These are phyloP conservation scores for Conopomorpha cramerella DNA, from an alignment of 1,140 invertebrate species.

Conservation along the genomic window DNA sequence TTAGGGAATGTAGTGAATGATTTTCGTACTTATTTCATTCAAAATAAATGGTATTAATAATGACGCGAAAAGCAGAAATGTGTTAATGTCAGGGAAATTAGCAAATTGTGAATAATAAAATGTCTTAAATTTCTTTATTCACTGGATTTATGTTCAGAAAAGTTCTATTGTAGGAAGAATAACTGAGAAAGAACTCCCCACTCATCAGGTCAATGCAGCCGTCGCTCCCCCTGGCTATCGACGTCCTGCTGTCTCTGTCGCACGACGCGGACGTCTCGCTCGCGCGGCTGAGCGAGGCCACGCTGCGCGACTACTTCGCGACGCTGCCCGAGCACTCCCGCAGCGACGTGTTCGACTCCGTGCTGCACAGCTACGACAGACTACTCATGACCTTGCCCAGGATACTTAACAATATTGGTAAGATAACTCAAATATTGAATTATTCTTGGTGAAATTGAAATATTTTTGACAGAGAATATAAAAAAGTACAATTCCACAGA, in stretches of 20 bases:
- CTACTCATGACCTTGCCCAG: slow-evolving; percentile 62
- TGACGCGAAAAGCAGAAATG: too few species aligned
- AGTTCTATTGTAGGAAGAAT: neutral
- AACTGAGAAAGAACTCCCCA: slow-evolving; percentile 6
- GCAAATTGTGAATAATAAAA: slow-evolving; percentile 3
- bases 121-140: too few species aligned
- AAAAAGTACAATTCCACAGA: too few species aligned
- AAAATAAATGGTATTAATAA: too few species aligned
- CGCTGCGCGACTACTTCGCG: slow-evolving; percentile 39
- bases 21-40: too few species aligned
- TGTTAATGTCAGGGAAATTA: too few species aligned
- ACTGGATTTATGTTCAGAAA: too few species aligned
- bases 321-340: slow-evolving; percentile 24
- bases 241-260: slow-evolving; percentile 63
- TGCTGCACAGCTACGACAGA: slow-evolving; percentile 64
- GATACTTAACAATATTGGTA: slow-evolving; percentile 65
- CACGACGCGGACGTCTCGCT: slow-evolving; percentile 62
- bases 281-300: slow-evolving; percentile 26
- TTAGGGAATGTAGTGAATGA: too few species aligned
- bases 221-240: slow-evolving; percentile 58
- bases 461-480: too few species aligned
- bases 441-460: too few species aligned
- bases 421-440: slow-evolving; percentile 9
- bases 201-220: slow-evolving; percentile 61
- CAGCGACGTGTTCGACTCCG: slow-evolving; percentile 49